Conservation (phyloP, 2,113 vertebrate species). For the Promerops cafer region DNA sequence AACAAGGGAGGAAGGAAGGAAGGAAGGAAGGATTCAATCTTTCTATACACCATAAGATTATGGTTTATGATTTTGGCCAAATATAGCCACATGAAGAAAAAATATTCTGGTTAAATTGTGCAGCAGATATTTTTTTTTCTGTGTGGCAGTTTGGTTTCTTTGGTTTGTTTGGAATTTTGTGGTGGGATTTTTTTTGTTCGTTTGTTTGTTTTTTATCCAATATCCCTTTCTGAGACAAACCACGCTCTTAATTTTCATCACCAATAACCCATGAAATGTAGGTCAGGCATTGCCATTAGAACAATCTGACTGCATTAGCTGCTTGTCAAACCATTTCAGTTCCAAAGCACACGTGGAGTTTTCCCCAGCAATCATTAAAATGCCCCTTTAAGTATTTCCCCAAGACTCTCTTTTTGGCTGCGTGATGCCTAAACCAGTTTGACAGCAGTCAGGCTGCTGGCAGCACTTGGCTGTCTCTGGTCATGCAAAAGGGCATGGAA, state of each 20-base stretch:
- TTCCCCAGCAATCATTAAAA: constrained; percentile 21
- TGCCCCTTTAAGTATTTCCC: not conserved
- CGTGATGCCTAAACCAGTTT: not conserved
- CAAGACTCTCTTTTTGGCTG: not conserved
- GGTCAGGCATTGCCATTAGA: constrained; percentile 35
- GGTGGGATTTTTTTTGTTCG: no score
- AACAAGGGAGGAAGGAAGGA: not conserved
- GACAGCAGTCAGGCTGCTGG: not conserved
- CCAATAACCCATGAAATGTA: constrained; percentile 41
- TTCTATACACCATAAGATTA: not conserved
- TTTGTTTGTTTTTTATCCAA: not conserved
- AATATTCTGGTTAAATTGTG: not conserved
- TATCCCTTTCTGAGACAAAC: not conserved
- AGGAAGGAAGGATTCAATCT: not conserved
- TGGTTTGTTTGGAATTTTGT: not conserved
- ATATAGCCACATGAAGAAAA: not conserved
- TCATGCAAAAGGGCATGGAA: not conserved
- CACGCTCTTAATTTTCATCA: not conserved
- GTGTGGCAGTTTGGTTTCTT: not conserved
- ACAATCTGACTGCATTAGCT: constrained; percentile 5
- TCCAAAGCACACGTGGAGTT: not conserved
- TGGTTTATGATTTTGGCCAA: not conserved
- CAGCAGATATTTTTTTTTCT: not conserved
- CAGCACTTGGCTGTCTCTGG: not conserved
- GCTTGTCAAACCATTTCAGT: not conserved